Evolutionary conservation across 2,113 vertebrate species (phyloP).

Genomic region (Tiliqua scincoides): DNA sequence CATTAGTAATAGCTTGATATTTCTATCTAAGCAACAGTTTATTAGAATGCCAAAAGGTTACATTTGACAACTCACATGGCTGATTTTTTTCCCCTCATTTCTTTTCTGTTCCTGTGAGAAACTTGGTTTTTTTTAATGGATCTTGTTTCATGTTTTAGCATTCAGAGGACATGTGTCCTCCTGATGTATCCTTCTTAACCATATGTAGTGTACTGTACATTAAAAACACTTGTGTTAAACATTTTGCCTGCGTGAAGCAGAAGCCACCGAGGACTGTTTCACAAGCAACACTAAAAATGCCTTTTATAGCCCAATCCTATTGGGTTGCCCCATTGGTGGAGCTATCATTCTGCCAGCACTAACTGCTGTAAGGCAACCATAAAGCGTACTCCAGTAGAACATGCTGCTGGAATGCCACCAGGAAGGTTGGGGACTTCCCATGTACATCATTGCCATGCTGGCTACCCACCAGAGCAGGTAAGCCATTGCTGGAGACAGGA

Average conservation of each 20-base stretch:
- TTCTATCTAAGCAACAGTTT: constrained; percentile 87
- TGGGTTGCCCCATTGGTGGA: too few species aligned
- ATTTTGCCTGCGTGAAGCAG: background rate
- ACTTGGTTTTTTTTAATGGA: constrained; percentile 39
- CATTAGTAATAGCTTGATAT: constrained; percentile 88
- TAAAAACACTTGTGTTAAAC: constrained; percentile 22
- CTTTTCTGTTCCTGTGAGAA: constrained; percentile 69
- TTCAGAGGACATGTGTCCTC: constrained; percentile 24
- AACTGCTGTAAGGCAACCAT: too few species aligned
- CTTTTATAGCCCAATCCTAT: too few species aligned
- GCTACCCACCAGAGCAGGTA: too few species aligned
- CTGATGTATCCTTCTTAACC: constrained; percentile 15
- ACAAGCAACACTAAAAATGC: background rate
- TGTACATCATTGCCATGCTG: too few species aligned
- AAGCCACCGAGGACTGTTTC: background rate
- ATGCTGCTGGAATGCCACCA: too few species aligned
- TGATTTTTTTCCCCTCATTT: constrained; percentile 68
- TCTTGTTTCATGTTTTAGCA: constrained; percentile 43
- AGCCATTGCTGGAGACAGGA: too few species aligned
- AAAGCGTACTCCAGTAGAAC: too few species aligned
- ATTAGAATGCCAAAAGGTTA: constrained; percentile 84
- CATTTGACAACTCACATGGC: constrained; percentile 82
- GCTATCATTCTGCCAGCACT: too few species aligned
- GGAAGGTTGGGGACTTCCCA: too few species aligned
- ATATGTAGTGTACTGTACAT: constrained; percentile 18